Evolutionary conservation across 2,797 vertebrate species (phyloP).

Genomic region (Alfaro cultratus): DNA sequence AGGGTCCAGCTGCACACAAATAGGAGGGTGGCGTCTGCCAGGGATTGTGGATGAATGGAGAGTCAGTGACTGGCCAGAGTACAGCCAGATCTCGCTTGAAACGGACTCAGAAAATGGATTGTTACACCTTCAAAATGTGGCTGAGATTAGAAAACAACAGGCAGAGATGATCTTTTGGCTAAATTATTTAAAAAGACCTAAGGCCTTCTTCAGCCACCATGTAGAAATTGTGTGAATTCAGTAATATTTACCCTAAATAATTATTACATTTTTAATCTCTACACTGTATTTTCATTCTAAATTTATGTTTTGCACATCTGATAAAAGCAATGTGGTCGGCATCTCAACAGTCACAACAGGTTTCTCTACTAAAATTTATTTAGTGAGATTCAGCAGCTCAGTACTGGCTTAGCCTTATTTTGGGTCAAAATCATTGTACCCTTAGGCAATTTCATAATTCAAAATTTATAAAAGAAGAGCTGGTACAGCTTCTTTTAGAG

Average conservation of each 20-base stretch:
- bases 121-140: slow-evolving; percentile 10
- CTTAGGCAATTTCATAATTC: neutral
- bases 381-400: neutral
- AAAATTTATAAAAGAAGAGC: neutral
- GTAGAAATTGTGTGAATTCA: neutral
- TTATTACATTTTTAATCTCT: neutral
- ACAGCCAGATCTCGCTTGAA: slow-evolving; percentile 28
- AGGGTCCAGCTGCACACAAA: slow-evolving; percentile 77
- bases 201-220: neutral
- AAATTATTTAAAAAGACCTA: neutral
- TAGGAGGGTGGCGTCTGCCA: slow-evolving; percentile 46
- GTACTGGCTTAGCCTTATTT: neutral
- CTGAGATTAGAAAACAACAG: slow-evolving; percentile 30
- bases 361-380: neutral
- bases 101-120: slow-evolving; percentile 19
- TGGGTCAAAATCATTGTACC: neutral
- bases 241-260: neutral
- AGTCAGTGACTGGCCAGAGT: slow-evolving; percentile 18
- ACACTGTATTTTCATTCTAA: neutral
- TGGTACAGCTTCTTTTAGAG: neutral
- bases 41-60: slow-evolving; percentile 52
- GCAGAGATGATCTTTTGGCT: neutral
- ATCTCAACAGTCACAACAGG: neutral
- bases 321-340: neutral
- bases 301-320: neutral